Evolutionary conservation across 2,888 invertebrate genomes (phyloP).

Genomic region (Diarsia mendica): DNA sequence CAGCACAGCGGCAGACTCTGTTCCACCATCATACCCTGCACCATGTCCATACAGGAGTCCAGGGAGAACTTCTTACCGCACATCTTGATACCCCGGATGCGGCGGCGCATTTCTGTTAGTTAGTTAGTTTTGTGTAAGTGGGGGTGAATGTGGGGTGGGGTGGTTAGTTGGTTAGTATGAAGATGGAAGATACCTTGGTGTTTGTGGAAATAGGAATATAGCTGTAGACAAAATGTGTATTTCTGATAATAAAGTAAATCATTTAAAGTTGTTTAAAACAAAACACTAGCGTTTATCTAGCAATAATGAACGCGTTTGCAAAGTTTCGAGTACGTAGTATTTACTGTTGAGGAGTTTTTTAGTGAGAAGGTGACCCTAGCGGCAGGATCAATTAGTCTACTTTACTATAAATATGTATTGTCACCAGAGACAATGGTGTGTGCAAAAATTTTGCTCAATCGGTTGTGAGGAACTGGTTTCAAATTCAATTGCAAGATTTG

Average conservation of each 20-base stretch:
- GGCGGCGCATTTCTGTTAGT: conserved; percentile 93
- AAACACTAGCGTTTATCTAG: no score
- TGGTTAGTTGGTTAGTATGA: neutral
- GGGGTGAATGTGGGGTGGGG: neutral
- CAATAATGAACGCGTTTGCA: no score
- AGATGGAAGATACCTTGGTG: neutral
- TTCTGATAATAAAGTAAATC: neutral
- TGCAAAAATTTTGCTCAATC: no score
- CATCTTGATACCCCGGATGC: conserved; percentile 96
- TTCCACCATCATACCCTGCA: conserved; percentile 92
- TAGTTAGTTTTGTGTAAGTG: conserved; percentile 59
- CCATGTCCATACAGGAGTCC: conserved; percentile 97
- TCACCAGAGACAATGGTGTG: no score
- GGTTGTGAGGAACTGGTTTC: no score
- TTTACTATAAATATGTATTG: no score
- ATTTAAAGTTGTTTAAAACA: no score
- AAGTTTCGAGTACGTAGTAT: no score
- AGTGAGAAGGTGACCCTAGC: no score
- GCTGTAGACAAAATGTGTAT: neutral
- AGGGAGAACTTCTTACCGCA: conserved; percentile 97
- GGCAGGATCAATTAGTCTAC: no score
- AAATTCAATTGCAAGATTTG: no score
- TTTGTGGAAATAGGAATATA: neutral
- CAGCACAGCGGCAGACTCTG: conserved; percentile 88
- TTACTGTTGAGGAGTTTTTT: no score